phyloP scores from a whole-genome alignment of 2,113 vertebrate genomes.

The Lathamus discolor region DNA sequence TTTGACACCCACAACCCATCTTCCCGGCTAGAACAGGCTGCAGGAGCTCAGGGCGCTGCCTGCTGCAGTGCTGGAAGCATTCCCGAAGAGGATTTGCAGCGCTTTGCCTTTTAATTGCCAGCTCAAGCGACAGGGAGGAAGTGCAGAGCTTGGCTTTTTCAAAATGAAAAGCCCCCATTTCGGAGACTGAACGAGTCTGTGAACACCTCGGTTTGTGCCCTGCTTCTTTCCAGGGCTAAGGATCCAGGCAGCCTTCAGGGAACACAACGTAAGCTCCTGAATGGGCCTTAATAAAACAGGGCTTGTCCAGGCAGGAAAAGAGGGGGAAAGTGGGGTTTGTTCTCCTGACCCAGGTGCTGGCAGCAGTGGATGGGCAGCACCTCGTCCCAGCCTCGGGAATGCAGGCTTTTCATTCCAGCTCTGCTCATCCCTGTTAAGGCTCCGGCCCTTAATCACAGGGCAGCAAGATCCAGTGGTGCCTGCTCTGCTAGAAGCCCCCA shows the following conservation, averaged over 20 bases:
- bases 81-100: not conserved
- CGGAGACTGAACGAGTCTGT: not conserved
- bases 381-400: accelerated
- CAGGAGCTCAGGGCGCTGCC: not conserved
- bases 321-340: not conserved
- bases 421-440: not conserved
- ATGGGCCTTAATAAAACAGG: accelerated
- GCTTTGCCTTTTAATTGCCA: not conserved
- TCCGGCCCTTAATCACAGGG: not conserved
- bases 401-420: not conserved
- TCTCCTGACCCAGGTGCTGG: not conserved
- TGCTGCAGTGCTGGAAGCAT: not conserved
- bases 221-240: not conserved
- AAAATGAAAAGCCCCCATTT: not conserved
- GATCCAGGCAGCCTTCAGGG: not conserved
- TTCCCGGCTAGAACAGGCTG: not conserved
- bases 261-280: accelerated
- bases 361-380: accelerated
- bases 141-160: not conserved
- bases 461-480: accelerated
- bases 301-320: no score
- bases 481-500: accelerated
- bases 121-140: not conserved
- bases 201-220: not conserved
- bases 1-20: not conserved